These are phyloP conservation scores for Apamea sordens DNA, from an alignment of 2,888 invertebrate genomes.

Conservation along the genomic window DNA sequence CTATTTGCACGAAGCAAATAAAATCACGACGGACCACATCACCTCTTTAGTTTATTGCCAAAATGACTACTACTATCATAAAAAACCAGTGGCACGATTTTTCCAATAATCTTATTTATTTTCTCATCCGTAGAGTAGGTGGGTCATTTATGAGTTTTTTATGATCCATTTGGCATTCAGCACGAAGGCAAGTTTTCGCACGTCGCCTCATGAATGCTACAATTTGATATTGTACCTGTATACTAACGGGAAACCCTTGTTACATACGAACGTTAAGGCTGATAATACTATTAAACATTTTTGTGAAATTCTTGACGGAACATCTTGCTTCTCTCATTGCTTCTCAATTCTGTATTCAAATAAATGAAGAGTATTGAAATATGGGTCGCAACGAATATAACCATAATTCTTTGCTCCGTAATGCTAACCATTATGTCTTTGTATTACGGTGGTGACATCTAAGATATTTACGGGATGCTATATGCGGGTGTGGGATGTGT, in stretches of 20 bases:
- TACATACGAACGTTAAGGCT: constrained; percentile 4
- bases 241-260: constrained; percentile 46
- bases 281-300: constrained; percentile 3
- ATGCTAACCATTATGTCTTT: constrained; percentile 33
- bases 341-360: constrained; percentile 14
- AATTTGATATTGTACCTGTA: constrained; percentile 57
- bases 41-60: constrained; percentile 57
- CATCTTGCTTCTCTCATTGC: not conserved
- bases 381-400: constrained; percentile 20
- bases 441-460: constrained; percentile 21
- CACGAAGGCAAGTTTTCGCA: constrained; percentile 67
- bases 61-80: constrained; percentile 64
- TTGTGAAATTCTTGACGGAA: not conserved
- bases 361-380: constrained; percentile 16
- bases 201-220: constrained; percentile 70
- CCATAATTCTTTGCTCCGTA: constrained; percentile 23
- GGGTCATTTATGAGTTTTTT: constrained; percentile 81
- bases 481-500: not conserved
- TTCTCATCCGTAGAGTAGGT: constrained; percentile 71
- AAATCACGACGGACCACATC: constrained; percentile 35
- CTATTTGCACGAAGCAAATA: constrained; percentile 26
- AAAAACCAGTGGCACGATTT: constrained; percentile 64
- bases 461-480: constrained; percentile 16
- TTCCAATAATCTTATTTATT: constrained; percentile 75
- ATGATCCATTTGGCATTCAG: constrained; percentile 76